Evolutionary conservation across 2,888 invertebrate genomes (phyloP).

Genomic region (Platycheirus albimanus): DNA sequence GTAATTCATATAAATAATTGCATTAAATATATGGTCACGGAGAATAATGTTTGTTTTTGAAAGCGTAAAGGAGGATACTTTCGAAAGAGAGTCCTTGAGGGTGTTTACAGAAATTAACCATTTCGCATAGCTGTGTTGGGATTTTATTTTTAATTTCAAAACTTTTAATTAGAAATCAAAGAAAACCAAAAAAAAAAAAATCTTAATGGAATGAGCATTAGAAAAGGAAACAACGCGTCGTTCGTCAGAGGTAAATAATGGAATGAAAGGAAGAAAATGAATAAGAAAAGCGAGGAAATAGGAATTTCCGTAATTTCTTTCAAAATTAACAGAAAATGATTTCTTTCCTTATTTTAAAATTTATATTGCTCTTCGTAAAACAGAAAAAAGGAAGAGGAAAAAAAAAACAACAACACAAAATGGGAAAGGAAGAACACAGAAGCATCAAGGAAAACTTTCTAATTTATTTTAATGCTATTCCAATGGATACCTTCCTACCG

Average conservation of each 20-base stretch:
- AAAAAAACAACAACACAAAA: not conserved
- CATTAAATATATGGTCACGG: slow-evolving; percentile 30
- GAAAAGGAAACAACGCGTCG: not conserved
- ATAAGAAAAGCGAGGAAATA: slow-evolving; percentile 1
- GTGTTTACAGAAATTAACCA: slow-evolving; percentile 46
- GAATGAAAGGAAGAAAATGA: slow-evolving; percentile 1
- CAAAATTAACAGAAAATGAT: slow-evolving; percentile 61
- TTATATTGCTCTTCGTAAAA: slow-evolving; percentile 27
- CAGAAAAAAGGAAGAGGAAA: not conserved
- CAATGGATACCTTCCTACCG: slow-evolving; percentile 23
- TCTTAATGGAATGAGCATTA: not conserved
- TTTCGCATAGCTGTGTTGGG: slow-evolving; percentile 14
- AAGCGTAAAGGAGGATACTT: not conserved
- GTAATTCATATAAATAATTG: slow-evolving; percentile 11
- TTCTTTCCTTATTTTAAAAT: slow-evolving; percentile 54
- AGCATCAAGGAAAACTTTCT: slow-evolving; percentile 39
- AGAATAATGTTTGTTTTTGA: not conserved
- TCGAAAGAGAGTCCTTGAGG: slow-evolving; percentile 8
- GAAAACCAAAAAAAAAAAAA: slow-evolving; percentile 15
- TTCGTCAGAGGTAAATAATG: not conserved
- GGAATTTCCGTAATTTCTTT: slow-evolving; percentile 35
- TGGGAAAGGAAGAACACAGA: slow-evolving; percentile 10
- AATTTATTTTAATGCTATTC: slow-evolving; percentile 53
- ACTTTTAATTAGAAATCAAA: slow-evolving; percentile 71
- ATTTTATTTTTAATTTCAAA: slow-evolving; percentile 63